A percentile compares a stretch with the other conserved stretches of the same genome.
phyloP scores from a whole-genome alignment of 1,140 invertebrate species.

The Hyphantria cunea region DNA sequence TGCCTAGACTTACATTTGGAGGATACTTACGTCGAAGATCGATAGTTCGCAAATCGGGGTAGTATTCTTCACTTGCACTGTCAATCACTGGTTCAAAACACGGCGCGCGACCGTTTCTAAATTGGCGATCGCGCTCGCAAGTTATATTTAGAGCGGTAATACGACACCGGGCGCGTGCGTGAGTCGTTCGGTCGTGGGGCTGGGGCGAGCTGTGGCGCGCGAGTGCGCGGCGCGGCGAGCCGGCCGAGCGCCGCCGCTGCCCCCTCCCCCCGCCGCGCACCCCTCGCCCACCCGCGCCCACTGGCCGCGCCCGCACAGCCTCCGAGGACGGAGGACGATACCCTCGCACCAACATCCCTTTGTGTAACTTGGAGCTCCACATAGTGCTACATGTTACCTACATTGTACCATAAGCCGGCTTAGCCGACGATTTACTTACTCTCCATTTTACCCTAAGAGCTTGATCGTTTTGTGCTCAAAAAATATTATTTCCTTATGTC shows the following conservation, averaged over 20 bases:
- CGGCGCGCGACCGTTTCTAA: constrained; percentile 73
- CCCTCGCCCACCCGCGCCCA: constrained; percentile 2
- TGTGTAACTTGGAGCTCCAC: constrained; percentile 42
- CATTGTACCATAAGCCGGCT: constrained; percentile 10
- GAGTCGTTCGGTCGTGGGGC: constrained; percentile 64
- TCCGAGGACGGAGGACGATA: constrained; percentile 56
- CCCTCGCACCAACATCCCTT: constrained; percentile 61
- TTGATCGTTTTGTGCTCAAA: not conserved
- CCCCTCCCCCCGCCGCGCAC: constrained; percentile 16
- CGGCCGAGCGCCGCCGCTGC: constrained; percentile 13
- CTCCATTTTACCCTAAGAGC: not conserved
- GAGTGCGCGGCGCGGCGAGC: constrained; percentile 16
- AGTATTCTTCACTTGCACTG: constrained; percentile 76
- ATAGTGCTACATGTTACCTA: constrained; percentile 21
- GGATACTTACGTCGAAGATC: constrained; percentile 66
- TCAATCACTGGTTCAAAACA: constrained; percentile 80
- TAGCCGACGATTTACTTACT: not conserved
- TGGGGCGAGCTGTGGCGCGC: constrained; percentile 43
- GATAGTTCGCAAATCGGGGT: constrained; percentile 45
- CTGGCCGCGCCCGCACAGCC: constrained; percentile 35
- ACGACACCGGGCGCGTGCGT: constrained; percentile 74
- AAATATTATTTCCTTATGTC: not conserved
- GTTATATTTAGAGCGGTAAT: constrained; percentile 80
- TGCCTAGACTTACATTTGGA: constrained; percentile 34
- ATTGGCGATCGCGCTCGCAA: constrained; percentile 77